Conservation (phyloP, 2,888 invertebrate species). For the Dynastes tityus region DNA sequence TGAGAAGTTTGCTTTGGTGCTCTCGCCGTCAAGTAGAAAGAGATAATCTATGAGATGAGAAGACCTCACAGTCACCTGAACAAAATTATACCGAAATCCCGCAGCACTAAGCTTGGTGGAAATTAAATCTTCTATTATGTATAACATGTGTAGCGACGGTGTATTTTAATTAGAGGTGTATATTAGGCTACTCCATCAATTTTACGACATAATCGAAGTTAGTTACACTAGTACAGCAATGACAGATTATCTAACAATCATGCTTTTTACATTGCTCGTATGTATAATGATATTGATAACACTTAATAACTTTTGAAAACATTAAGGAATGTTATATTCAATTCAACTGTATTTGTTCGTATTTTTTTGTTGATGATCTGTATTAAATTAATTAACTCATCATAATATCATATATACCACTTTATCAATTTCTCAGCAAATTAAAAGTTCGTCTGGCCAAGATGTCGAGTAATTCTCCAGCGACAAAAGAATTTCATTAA, state of each 20-base stretch:
- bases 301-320: too few species aligned
- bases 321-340: too few species aligned
- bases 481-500: conserved; percentile 34
- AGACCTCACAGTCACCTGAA: conserved; percentile 47
- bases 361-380: too few species aligned
- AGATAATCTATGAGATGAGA: conserved; percentile 37
- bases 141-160: neutral
- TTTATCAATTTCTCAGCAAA: neutral
- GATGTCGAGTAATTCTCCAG: conserved; percentile 10
- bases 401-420: neutral
- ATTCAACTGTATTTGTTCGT: too few species aligned
- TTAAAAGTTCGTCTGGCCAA: conserved; percentile 22
- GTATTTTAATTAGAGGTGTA: neutral
- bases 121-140: conserved; percentile 23
- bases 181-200: too few species aligned
- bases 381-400: too few species aligned
- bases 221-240: neutral
- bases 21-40: conserved; percentile 37
- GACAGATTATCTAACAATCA: neutral
- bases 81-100: conserved; percentile 50
- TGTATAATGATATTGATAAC: too few species aligned
- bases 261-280: neutral
- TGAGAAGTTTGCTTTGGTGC: conserved; percentile 52
- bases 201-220: too few species aligned
- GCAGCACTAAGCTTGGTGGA: neutral